phyloP scores from a whole-genome alignment of 1,140 invertebrate species.

The Ruditapes philippinarum region DNA sequence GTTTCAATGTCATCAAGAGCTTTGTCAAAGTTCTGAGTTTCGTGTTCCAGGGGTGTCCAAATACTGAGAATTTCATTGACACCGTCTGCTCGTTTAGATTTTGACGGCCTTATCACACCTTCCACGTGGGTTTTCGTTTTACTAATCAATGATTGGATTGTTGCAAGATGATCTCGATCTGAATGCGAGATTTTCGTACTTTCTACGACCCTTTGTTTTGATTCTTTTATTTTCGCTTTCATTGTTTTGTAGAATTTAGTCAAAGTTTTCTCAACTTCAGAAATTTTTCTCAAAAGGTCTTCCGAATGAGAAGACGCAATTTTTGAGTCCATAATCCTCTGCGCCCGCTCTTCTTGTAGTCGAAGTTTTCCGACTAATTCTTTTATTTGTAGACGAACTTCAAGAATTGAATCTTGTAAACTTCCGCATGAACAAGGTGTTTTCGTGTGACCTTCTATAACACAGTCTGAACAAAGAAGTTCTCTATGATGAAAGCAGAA shows the following conservation, averaged over 20 bases:
- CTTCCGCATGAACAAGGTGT: constrained; percentile 61
- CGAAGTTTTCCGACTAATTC: constrained; percentile 59
- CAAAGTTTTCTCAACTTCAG: constrained; percentile 55
- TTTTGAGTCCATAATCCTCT: constrained; percentile 61
- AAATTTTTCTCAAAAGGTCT: constrained; percentile 52
- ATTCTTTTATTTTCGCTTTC: constrained; percentile 56
- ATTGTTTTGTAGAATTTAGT: constrained; percentile 59
- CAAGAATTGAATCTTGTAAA: constrained; percentile 61
- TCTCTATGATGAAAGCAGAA: constrained; percentile 66
- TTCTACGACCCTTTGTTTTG: constrained; percentile 58
- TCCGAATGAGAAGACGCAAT: constrained; percentile 35
- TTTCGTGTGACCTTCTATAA: constrained; percentile 57
- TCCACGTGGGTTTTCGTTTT: constrained; percentile 60
- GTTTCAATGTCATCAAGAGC: constrained; percentile 56
- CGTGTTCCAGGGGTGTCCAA: constrained; percentile 63
- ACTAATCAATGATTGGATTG: constrained; percentile 31
- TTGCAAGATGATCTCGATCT: constrained; percentile 36
- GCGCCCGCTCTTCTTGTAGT: constrained; percentile 53
- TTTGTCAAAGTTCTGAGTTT: constrained; percentile 57
- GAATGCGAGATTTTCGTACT: constrained; percentile 55
- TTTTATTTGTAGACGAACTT: constrained; percentile 66
- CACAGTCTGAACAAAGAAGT: constrained; percentile 62
- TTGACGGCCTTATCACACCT: constrained; percentile 54
- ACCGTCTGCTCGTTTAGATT: constrained; percentile 41
- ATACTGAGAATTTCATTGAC: constrained; percentile 55